Evolutionary conservation across 2,888 invertebrate species (phyloP), one percentile per base, ranked within the genome.

Genomic region (Nephrocerus scutellatus): DNA sequence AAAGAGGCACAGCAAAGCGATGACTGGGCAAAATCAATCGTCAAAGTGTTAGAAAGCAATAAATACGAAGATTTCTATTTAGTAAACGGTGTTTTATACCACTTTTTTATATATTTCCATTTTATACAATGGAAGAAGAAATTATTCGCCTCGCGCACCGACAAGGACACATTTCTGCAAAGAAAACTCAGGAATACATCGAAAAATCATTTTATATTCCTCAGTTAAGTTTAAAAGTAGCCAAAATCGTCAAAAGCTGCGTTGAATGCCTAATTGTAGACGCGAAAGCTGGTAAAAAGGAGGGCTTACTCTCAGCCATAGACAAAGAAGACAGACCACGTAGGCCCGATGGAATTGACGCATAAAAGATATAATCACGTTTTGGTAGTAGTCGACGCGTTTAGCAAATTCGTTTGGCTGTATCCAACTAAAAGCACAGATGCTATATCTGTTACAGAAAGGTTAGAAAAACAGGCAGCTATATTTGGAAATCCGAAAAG

Each of bases 351-450:
- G 39, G 45, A 51, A 0, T 39, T 40, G 5, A 63, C 60, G 0
- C 48, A 47, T 1, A 62, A 62, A 41, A 38, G 39, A n/a, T 62
- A 62, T 20, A 59, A 59, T 21, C 48, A 65, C 31, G 53, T 66
- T 1, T 46, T 66, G 0, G 57, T 58, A 1, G 35, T 62, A 1
- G 41, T 62, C 0, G 62, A 63, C 46, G 56, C 43, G 1, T 63
- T 59, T 33, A 57, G 59, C 0, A 65, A 63, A 34, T 62, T 61
- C 46, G 44, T 47, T 0, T 64, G 63, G 60, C 12, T 63, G 2
- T 62, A 50, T 36, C 59, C 60, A 0, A 49, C 46, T 2, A 58
- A 55, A 35, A 43, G 47, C 5, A 53, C 51, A 1, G 41, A 51
- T 1, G 35, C 48, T 5, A 45, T 46, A 18, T 60, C 66, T 25